A percentile compares a stretch with the other conserved stretches of the same genome.
Conservation (phyloP, 2,113 vertebrate genomes). For the Datnioides undecimradiatus region DNA sequence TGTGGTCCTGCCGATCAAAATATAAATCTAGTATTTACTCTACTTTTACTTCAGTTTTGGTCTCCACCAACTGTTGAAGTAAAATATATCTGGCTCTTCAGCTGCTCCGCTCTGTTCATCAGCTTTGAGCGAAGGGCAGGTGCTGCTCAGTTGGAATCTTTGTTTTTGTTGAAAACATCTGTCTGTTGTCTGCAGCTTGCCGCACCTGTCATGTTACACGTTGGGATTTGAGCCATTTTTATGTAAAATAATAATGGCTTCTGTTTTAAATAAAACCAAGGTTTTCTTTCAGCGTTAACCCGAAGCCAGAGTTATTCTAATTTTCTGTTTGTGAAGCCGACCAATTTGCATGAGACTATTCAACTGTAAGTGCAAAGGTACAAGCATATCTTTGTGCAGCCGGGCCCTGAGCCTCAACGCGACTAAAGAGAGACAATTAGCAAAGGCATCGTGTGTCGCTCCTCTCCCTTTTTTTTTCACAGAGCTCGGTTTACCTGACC, state of each 20-base stretch:
- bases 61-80: not conserved
- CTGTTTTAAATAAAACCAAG: no score
- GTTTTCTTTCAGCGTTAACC: not conserved
- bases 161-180: no score
- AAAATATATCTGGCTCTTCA: not conserved
- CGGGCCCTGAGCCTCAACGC: not conserved
- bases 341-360: not conserved
- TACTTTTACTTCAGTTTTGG: not conserved
- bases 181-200: not conserved
- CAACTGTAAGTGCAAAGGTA: not conserved
- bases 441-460: not conserved
- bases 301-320: not conserved
- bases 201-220: not conserved
- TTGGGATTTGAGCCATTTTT: no score
- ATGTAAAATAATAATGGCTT: no score
- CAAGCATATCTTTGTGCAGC: not conserved
- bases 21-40: no score
- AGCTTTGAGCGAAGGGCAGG: not conserved
- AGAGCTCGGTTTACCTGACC: not conserved
- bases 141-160: no score
- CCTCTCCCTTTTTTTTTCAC: not conserved
- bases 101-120: not conserved
- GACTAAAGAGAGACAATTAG: not conserved
- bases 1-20: not conserved
- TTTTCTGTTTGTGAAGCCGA: not conserved